A percentile compares a stretch with the other conserved stretches of the same genome.
These are phyloP conservation scores for Tiliacea citrago DNA, from an alignment of 2,888 invertebrate species.

Conservation along the genomic window DNA sequence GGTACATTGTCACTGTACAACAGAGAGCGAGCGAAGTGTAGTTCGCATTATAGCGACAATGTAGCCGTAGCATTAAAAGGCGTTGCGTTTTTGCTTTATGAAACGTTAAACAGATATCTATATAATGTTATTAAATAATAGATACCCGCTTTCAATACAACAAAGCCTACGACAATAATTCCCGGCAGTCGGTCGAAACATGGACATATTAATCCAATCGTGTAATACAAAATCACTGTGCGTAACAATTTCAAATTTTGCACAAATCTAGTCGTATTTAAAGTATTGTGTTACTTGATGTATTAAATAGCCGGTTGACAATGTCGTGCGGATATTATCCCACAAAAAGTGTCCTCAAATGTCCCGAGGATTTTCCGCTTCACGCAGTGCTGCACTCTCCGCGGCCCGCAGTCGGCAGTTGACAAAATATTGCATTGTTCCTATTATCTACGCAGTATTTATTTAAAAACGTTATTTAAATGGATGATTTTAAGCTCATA, in stretches of 20 bases:
- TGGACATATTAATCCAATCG: slow-evolving; percentile 86
- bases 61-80: slow-evolving; percentile 1
- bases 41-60: too few relatives aligned
- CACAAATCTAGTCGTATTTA: slow-evolving; percentile 90
- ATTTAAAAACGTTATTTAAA: slow-evolving; percentile 91
- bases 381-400: slow-evolving; percentile 89
- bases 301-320: slow-evolving; percentile 90
- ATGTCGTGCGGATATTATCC: slow-evolving; percentile 90
- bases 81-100: slow-evolving; percentile 18
- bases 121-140: slow-evolving; percentile 58
- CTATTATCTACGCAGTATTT: slow-evolving; percentile 90
- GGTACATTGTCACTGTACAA: too few relatives aligned
- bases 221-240: slow-evolving; percentile 84
- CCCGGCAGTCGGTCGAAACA: slow-evolving; percentile 61
- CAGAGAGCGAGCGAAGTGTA: too few relatives aligned
- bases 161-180: slow-evolving; percentile 46
- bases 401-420: slow-evolving; percentile 88
- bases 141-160: slow-evolving; percentile 38
- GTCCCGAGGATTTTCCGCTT: slow-evolving; percentile 91
- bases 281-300: slow-evolving; percentile 90
- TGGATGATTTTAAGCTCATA: slow-evolving; percentile 90
- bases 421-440: slow-evolving; percentile 91
- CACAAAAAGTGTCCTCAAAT: slow-evolving; percentile 90
- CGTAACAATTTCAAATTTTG: slow-evolving; percentile 90
- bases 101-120: slow-evolving; percentile 41